A percentile compares a stretch with the other conserved stretches of the same genome.
Evolutionary conservation across 1,140 invertebrate species (phyloP).

Genomic region (Drosophila busckii): DNA sequence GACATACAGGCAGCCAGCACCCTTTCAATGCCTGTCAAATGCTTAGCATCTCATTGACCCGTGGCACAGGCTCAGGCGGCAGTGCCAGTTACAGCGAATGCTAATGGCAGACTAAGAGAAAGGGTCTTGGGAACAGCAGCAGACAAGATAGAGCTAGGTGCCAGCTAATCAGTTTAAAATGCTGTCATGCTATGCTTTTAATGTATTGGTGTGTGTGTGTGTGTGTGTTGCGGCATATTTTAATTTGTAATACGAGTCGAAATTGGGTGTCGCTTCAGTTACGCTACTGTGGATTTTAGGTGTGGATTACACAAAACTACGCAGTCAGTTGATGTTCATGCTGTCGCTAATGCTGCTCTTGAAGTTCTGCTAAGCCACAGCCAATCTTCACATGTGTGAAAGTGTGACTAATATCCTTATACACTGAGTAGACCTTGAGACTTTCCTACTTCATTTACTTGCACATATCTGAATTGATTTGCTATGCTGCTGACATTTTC

Average conservation of each 20-base stretch:
- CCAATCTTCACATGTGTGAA: slow-evolving; percentile 42
- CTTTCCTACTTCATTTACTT: too few species aligned
- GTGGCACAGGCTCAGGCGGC: too few species aligned
- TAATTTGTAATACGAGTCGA: slow-evolving; percentile 78
- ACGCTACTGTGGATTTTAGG: slow-evolving; percentile 51
- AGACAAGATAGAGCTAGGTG: slow-evolving; percentile 8
- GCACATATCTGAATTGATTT: too few species aligned
- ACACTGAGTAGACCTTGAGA: too few species aligned
- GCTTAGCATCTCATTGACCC: slow-evolving; percentile 76
- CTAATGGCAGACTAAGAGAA: slow-evolving; percentile 10
- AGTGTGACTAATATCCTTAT: slow-evolving; percentile 63
- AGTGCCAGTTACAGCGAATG: slow-evolving; percentile 27
- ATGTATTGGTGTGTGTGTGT: slow-evolving; percentile 8
- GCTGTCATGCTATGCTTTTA: slow-evolving; percentile 27
- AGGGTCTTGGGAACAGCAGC: not conserved
- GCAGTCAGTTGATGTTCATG: slow-evolving; percentile 7
- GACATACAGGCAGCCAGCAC: slow-evolving; percentile 51
- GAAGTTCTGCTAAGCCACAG: slow-evolving; percentile 15
- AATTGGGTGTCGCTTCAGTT: slow-evolving; percentile 71
- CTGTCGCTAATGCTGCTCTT: slow-evolving; percentile 2
- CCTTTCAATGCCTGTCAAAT: slow-evolving; percentile 58
- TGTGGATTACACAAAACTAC: slow-evolving; percentile 59
- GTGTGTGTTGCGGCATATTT: slow-evolving; percentile 65
- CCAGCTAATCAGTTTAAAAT: slow-evolving; percentile 70
- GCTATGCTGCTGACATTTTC: too few species aligned